Base-by-base conservation (phyloP, 1,140 invertebrate species). In the Hesperophylax magnus region DNA sequence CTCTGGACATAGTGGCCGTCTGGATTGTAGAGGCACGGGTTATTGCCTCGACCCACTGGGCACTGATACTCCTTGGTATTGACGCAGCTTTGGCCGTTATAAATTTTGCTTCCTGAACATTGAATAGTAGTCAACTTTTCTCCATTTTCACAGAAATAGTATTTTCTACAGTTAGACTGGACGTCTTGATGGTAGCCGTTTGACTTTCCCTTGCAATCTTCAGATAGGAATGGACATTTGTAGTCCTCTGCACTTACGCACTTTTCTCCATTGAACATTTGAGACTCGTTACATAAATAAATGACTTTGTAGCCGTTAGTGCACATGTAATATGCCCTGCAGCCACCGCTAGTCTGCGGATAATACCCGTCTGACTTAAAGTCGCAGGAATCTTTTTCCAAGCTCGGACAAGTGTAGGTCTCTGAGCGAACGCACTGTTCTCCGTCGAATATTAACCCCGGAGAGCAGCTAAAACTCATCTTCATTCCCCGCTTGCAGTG, bases 321-420 rank as follows among this genome's bases (percentile, higher is more conserved):
- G 84, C 92, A 93, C 80, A 89, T 90, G 84, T 91, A 93, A 86
- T 93, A 93, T 15, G 90, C 90, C 15, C 90, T 88, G 84, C 93
- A 93, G 4, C 89, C 91, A 0, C 90, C 89, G 34, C 88, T 88
- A 8, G 86, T 86, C 63, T 93, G 90, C 3, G 90, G 89, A 84
- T 92, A 93, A 61, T 91, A 91, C 0, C 92, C 92, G 84, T 93
- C 91, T 8, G 87, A 65, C 27, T 90, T 89, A 1, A 88, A 87
- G 61, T 87, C 86, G 81, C 91, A 91, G 17, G 88, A 91, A 77
- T 92, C 89, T 27, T 84, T 85, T n/a, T 89, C 88, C n/a, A 87
- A 80, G 69, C 86, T 88, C 14, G 90, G 90, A 78, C 91, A 91
- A 31, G 87, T 81, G 79, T 90, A 90, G 5, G 82, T 84, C 14